A percentile compares a stretch with the other conserved stretches of the same genome.
These are phyloP conservation scores for Agelas oroides DNA, from an alignment of 37 sponge, comb jelly and placozoan species.

Conservation along the genomic window DNA sequence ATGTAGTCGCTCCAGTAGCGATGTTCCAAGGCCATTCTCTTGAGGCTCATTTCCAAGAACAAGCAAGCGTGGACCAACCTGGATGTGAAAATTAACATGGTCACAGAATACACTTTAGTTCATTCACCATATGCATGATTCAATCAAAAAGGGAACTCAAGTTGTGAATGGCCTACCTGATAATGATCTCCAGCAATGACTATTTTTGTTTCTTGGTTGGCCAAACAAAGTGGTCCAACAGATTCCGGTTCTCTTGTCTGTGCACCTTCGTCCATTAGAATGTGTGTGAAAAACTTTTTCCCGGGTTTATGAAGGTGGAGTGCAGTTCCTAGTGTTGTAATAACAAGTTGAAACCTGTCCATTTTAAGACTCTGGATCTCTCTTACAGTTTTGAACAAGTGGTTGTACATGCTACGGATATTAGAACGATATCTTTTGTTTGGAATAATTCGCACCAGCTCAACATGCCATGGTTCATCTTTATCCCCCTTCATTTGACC, in stretches of 20 bases:
- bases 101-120: too few relatives aligned
- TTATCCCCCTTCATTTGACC: conserved; percentile 27
- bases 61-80: conserved; percentile 80
- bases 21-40: conserved; percentile 60
- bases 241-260: conserved; percentile 82
- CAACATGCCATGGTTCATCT: not conserved
- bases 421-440: not conserved
- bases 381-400: not conserved
- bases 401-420: not conserved
- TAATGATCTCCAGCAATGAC: conserved; percentile 81
- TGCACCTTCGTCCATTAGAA: conserved; percentile 82
- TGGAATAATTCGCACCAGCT: not conserved
- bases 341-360: not conserved
- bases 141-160: too few relatives aligned
- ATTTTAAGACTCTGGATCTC: not conserved
- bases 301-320: not conserved
- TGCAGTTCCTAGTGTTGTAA: conserved; percentile 43
- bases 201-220: conserved; percentile 56
- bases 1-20: conserved; percentile 66
- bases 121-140: too few relatives aligned
- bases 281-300: conserved; percentile 61
- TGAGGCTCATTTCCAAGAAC: conserved; percentile 73
- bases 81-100: not conserved
- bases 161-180: conserved; percentile 74
- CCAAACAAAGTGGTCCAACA: conserved; percentile 54